Base-by-base conservation (phyloP, 2,888 invertebrate genomes). In the Eudasyphora cyanicolor region DNA sequence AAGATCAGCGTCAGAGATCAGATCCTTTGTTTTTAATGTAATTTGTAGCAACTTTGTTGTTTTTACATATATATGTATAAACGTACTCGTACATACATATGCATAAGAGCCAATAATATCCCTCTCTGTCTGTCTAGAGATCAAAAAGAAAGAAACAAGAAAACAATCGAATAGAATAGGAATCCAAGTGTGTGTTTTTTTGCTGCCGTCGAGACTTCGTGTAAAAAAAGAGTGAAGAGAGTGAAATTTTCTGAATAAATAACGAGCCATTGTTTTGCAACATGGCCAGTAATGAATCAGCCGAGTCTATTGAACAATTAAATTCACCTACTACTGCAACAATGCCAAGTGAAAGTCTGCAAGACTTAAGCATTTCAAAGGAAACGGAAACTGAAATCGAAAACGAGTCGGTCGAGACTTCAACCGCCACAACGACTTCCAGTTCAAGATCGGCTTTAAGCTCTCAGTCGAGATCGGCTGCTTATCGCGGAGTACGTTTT, bases 281-380 rank as follows among this genome's bases (percentile, higher is more conserved):
- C 82, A 91, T 91, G 91, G 91, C 91, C 87, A 91, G 91, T 88
- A 78, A 88, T 77, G 90, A 90, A 87, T 90, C 87, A 84, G 86
- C 82, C 57, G 32, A 84, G 85, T 83, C 82, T 80, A 76, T 51
- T 78, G 70, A 73, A 29, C 51, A 54, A n/a, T 71, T 21, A 76
- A 49, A 54, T 35, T 35, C 77, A 19, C 2, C 67, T 17, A 45
- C 69, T 14, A 60, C 77, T 29, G 70, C 24, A 76, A 74, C 57
- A 69, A 84, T 84, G 78, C 49, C 84, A 51, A 69, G 4, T 21
- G 81, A 82, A 76, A 77, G 12, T 27, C 17, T 27, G 10, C 6
- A 69, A 73, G 5, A 64, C 3, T 19, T 62, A 14, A 27, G 49
- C 14, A 7, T 32, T n/a, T n/a, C n/a, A n/a, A n/a, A 76, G 70